These are phyloP conservation scores for Porites rus DNA, from an alignment of 92 coral and sea anemone genomes.

Conservation along the genomic window DNA sequence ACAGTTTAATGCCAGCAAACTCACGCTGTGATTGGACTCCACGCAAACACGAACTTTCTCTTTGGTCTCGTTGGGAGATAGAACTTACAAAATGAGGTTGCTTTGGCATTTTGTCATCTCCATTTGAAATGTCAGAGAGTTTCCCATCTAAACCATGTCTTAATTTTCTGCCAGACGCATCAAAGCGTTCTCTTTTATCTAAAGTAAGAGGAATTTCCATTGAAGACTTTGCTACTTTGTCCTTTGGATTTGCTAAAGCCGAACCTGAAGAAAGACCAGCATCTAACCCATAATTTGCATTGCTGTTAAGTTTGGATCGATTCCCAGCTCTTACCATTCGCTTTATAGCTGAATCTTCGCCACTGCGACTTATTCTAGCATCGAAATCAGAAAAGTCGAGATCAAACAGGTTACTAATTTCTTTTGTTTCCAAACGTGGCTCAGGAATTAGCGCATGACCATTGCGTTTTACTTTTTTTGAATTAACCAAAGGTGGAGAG, in stretches of 20 bases:
- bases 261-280: neutral
- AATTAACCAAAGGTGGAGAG: neutral
- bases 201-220: neutral
- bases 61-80: neutral
- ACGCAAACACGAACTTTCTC: neutral
- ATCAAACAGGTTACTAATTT: slow-evolving; percentile 27
- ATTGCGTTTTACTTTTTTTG: neutral
- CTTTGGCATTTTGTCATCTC: no score
- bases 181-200: no score
- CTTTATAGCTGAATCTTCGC: neutral
- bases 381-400: slow-evolving; percentile 22
- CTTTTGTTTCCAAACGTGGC: slow-evolving; percentile 1
- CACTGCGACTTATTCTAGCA: neutral
- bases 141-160: no score
- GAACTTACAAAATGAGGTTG: neutral
- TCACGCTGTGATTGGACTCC: neutral
- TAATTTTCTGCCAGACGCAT: no score
- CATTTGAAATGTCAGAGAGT: no score
- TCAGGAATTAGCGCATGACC: neutral
- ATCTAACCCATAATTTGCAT: neutral
- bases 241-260: neutral
- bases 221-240: neutral
- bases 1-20: neutral
- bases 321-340: slow-evolving; percentile 28
- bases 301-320: slow-evolving; percentile 2